These are phyloP conservation scores for Trissoscelio sp. DNA, from an alignment of 2,888 invertebrate genomes.

Conservation along the genomic window DNA sequence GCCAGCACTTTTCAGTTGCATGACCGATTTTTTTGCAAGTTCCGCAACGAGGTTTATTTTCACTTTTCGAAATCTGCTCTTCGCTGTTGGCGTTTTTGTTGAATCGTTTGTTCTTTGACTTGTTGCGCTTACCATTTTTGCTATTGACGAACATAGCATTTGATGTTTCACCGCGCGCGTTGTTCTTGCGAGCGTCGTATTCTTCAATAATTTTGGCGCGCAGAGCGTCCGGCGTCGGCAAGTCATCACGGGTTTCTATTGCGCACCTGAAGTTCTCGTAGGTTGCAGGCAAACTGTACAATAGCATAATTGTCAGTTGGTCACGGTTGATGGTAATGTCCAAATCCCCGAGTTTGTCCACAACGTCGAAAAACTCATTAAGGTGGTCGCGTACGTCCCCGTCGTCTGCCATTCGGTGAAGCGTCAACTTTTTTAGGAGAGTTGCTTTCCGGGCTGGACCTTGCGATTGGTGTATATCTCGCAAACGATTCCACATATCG, in stretches of 20 bases:
- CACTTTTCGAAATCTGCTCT: neutral
- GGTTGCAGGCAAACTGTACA: slow-evolving; percentile 41
- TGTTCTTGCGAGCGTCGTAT: neutral
- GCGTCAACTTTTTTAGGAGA: slow-evolving; percentile 44
- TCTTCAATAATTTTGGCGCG: neutral
- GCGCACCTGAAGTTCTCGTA: slow-evolving; percentile 21
- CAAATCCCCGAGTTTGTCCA: slow-evolving; percentile 18
- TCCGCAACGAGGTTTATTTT: neutral
- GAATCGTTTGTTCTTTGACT: neutral
- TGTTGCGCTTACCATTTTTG: neutral
- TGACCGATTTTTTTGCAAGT: neutral
- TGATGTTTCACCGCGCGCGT: neutral
- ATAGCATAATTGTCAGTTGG: slow-evolving; percentile 13
- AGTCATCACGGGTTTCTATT: neutral
- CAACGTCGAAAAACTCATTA: slow-evolving; percentile 1
- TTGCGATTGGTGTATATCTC: slow-evolving; percentile 23
- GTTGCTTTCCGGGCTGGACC: slow-evolving; percentile 55
- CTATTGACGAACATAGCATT: neutral
- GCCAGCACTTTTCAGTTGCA: slow-evolving; percentile 1
- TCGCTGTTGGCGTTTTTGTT: neutral
- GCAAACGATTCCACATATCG: slow-evolving; percentile 20
- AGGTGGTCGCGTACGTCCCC: slow-evolving; percentile 38
- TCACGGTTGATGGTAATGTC: slow-evolving; percentile 5
- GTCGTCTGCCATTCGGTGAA: slow-evolving; percentile 38
- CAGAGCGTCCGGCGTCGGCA: neutral